Evolutionary conservation across 2,797 vertebrate genomes (phyloP), one percentile per base, ranked within the genome.

Genomic region (Sebastes umbrosus): DNA sequence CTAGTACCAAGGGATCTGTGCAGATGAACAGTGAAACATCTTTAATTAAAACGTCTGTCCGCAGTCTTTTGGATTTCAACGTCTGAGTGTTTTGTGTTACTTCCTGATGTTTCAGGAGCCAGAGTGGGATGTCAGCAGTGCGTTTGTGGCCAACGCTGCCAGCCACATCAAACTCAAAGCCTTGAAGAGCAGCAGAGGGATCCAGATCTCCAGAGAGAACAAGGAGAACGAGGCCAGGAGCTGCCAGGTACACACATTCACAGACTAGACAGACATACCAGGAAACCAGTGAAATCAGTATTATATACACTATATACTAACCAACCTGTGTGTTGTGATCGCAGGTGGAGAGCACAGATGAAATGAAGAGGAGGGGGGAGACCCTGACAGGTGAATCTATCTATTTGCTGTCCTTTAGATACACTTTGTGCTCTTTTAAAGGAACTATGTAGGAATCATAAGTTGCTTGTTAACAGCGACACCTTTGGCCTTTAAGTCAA

Each of bases 71-170:
- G 34, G 34, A 36, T 36, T 36, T 36, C 11, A 36, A 36, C 11
- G 11, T 36, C 11, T 36, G 34, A 46, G 43, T 46, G 12, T 54
- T 63, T 24, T 31, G 36, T 71, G 60, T 66, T 16, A 2, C 39
- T 9, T 46, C 1, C 16, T 39, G 24, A 3, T 36, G 10, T 70
- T 16, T 72, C 77, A 94, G 94, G 94, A 94, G 57, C 93, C 92
- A 0, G 93, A 92, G 85, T 94, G 93, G 94, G 94, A 94, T 11
- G 91, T 93, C 36, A 92, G 86, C 82, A 93, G 94, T 22, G 93
- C 94, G 0, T 94, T 94, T 62, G 94, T 94, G 43, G 92, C 93
- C 54, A 93, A 94, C 4, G 92, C 92, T 24, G 94, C 91, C 59
- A 93, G 87, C 60, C 90, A 92, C 71, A 91, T 94, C 60, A 88